phyloP scores from a whole-genome alignment of 2,888 invertebrate genomes.

The Lochmaea capreae region DNA sequence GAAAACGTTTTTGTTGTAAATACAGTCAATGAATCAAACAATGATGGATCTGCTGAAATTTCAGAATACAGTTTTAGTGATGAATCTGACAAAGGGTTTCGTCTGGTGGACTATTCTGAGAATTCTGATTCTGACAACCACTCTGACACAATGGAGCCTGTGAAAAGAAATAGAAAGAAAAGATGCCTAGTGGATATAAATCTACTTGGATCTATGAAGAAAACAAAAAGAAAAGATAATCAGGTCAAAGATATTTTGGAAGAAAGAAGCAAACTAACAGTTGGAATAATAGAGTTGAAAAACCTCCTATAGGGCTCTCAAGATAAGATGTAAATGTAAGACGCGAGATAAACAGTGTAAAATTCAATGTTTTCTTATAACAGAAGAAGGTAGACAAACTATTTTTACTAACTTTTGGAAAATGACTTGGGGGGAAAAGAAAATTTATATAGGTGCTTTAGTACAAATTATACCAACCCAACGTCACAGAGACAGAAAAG shows the following conservation, averaged over 20 bases:
- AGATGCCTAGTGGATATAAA: conserved; percentile 21
- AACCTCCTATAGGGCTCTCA: conserved; percentile 7
- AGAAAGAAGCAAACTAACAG: conserved; percentile 20
- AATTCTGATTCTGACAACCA: conserved; percentile 2
- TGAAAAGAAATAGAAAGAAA: conserved; percentile 26
- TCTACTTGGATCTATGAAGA: conserved; percentile 15
- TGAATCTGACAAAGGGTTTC: background rate
- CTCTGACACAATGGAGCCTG: background rate
- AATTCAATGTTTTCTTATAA: conserved; percentile 11
- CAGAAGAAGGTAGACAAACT: conserved; percentile 15
- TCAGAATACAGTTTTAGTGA: background rate
- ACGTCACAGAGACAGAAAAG: conserved; percentile 18
- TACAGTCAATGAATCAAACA: background rate
- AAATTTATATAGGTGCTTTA: conserved; percentile 14
- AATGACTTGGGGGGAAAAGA: conserved; percentile 21
- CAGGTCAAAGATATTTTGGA: conserved; percentile 28
- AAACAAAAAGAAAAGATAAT: conserved; percentile 30
- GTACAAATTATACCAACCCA: conserved; percentile 16
- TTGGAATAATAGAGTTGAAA: conserved; percentile 17
- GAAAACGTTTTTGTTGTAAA: background rate
- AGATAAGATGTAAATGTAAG: conserved; percentile 19
- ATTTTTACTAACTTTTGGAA: conserved; percentile 22
- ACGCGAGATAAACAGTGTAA: conserved; percentile 2
- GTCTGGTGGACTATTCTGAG: background rate
- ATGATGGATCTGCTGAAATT: background rate